Conservation (phyloP, 2,113 vertebrate genomes). For the Peucedramus taeniatus region DNA sequence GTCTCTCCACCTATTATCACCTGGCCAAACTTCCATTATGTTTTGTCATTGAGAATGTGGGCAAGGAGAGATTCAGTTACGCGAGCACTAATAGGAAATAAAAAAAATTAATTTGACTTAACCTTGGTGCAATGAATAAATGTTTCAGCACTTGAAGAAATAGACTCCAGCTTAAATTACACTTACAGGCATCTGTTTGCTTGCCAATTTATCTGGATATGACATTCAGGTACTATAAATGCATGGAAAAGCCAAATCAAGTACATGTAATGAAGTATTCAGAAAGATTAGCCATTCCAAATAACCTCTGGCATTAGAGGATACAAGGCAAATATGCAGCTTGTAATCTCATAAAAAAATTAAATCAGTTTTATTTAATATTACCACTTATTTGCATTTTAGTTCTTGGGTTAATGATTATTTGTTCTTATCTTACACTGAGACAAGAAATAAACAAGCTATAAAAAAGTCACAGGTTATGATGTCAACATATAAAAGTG, state of each 20-base stretch:
- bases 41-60: constrained; percentile 4
- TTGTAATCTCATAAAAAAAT: too few relatives aligned
- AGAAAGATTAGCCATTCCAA: not conserved
- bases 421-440: not conserved
- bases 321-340: not conserved
- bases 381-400: not conserved
- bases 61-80: not conserved
- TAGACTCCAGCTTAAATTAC: not conserved
- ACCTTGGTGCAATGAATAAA: not conserved
- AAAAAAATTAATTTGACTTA: not conserved
- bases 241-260: not conserved
- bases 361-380: too few relatives aligned
- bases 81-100: not conserved
- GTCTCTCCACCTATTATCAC: not conserved
- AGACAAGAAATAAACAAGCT: not conserved
- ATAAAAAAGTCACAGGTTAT: not conserved
- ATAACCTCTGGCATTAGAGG: not conserved
- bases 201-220: not conserved
- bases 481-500: not conserved
- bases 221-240: not conserved
- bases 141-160: not conserved
- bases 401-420: not conserved
- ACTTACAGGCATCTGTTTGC: not conserved
- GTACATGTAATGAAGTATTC: not conserved
- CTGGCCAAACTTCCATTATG: constrained; percentile 8